Percentiles rank a stretch among this genome's conserved stretches.
Evolutionary conservation across 2,888 invertebrate species (phyloP).

Genomic region (Pelosia muscerda): DNA sequence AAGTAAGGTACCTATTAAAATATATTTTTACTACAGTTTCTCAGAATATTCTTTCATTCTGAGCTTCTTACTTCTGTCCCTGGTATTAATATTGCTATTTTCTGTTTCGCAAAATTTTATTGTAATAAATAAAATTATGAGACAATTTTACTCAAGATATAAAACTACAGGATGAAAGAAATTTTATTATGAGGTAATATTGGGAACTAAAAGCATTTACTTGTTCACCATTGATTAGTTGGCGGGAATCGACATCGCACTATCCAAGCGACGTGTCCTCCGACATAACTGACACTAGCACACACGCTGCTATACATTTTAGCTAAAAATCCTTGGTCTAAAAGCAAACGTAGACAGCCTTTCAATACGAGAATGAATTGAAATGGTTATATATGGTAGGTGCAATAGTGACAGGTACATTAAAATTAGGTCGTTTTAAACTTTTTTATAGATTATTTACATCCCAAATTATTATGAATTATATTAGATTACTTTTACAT

Average conservation of each 20-base stretch:
- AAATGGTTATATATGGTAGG: neutral
- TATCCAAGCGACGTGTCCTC: slow-evolving; percentile 44
- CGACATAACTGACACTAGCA: slow-evolving; percentile 28
- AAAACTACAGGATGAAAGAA: slow-evolving; percentile 6
- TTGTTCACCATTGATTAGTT: slow-evolving; percentile 74
- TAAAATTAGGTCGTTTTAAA: too few relatives aligned
- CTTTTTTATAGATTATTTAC: too few relatives aligned
- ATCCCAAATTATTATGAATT: too few relatives aligned
- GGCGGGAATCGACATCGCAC: slow-evolving; percentile 52
- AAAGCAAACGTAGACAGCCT: neutral
- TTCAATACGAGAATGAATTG: neutral
- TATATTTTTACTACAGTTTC: too few relatives aligned
- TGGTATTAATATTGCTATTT: neutral
- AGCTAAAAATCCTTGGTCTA: neutral
- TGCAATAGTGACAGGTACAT: too few relatives aligned
- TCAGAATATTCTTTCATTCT: too few relatives aligned
- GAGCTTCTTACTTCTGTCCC: too few relatives aligned
- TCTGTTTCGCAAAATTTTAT: neutral
- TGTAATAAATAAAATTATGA: neutral
- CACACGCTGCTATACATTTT: slow-evolving; percentile 29
- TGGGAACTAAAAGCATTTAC: slow-evolving; percentile 71
- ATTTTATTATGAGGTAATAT: slow-evolving; percentile 11
- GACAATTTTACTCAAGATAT: neutral
- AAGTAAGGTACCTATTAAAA: too few relatives aligned
- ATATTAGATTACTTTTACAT: too few relatives aligned